Evolutionary conservation across 2,113 vertebrate species (phyloP).

Genomic region (Lichenostomus cassidix): DNA sequence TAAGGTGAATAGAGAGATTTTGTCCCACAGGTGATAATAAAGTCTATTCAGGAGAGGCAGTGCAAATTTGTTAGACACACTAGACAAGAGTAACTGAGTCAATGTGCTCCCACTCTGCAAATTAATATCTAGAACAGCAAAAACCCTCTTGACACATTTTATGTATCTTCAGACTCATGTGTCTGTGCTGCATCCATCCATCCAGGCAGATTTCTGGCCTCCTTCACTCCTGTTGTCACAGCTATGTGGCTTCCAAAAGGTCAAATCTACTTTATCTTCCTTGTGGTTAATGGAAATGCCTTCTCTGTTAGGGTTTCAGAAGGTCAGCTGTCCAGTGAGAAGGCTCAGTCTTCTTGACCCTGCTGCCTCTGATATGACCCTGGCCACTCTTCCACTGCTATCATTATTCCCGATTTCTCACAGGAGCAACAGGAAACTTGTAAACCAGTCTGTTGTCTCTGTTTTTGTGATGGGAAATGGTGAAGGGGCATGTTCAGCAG

Average conservation of each 20-base stretch:
- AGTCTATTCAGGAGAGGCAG: background rate
- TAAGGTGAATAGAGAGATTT: background rate
- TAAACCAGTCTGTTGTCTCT: background rate
- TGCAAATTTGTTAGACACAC: background rate
- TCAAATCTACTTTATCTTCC: background rate
- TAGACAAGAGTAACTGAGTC: background rate
- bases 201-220: background rate
- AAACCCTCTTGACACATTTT: background rate
- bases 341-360: background rate
- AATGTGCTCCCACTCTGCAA: background rate
- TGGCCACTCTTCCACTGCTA: background rate
- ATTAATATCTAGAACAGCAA: background rate
- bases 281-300: conserved; percentile 14
- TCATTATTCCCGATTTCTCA: background rate
- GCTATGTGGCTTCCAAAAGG: background rate
- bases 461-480: background rate
- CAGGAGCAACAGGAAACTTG: background rate
- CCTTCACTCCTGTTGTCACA: background rate
- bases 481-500: background rate
- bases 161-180: background rate
- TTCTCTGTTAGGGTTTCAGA: background rate
- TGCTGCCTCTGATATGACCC: background rate
- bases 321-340: background rate
- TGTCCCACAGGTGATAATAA: background rate
- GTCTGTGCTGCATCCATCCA: background rate